Evolutionary conservation across 2,113 vertebrate species (phyloP), one percentile per base, ranked within the genome.

Genomic region (Synodontis membranacea): DNA sequence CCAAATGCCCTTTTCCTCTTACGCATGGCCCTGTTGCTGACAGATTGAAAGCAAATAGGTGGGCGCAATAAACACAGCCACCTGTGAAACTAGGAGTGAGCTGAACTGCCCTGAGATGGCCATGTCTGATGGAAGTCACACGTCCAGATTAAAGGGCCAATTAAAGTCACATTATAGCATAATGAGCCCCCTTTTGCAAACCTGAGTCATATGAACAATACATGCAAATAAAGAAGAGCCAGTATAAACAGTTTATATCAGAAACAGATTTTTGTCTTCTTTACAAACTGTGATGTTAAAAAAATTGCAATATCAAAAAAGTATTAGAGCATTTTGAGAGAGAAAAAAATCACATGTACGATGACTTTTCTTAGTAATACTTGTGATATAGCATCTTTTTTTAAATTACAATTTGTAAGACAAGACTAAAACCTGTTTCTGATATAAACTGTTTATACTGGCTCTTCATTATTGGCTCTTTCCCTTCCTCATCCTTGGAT

Each of bases 21-120:
- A 86, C 89, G 91, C 88, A 85, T 86, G 86, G 92, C 86, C 50
- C 84, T 87, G 83, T 84, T 66, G 80, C 88, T 93, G 94, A 94
- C 94, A 94, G 94, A 94, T 94, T 95, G 94, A 92, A 93, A 93
- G 93, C 93, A 94, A 94, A 94, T 93, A 93, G 92, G 88, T 93
- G 91, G 91, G 87, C 92, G 91, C 91, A 93, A 94, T 94, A 92
- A 94, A 91, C 92, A 91, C 86, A 91, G 91, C 93, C 93, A 93
- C 93, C 95, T 94, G 92, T 94, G 93, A 91, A 92, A 86, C 76
- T 88, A 46, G 39, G 28, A 93, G 91, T 92, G 92, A 90, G 90
- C 87, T 25, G 81, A 83, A 87, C 90, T 90, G 62, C 28, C 90
- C 89, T 84, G 90, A 92, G 90, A 88, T 76, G 54, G 89, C 88